Conservation (phyloP, 2,888 invertebrate genomes). For the Nebria brevicollis region DNA sequence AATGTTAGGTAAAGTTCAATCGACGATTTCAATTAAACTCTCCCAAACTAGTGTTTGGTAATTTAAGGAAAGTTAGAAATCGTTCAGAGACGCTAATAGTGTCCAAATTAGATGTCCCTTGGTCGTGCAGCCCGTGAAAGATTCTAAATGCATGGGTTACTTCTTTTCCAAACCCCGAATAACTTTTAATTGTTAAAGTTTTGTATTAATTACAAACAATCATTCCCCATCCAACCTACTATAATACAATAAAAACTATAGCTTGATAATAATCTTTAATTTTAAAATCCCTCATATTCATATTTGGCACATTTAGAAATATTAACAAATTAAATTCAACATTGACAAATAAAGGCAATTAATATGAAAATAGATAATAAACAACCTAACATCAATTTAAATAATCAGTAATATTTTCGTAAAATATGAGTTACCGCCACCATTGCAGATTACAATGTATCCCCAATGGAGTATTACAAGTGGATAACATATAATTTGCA, state of each 20-base stretch:
- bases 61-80: neutral
- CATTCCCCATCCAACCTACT: neutral
- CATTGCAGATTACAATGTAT: neutral
- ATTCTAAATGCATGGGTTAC: neutral
- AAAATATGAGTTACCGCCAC: neutral
- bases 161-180: neutral
- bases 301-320: too few relatives aligned
- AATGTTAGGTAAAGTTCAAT: neutral
- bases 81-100: neutral
- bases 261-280: too few relatives aligned
- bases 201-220: neutral
- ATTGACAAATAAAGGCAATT: neutral
- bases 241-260: neutral
- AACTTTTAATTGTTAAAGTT: neutral
- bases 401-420: neutral
- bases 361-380: neutral
- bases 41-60: neutral
- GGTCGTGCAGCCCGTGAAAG: neutral
- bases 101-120: neutral
- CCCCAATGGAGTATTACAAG: neutral
- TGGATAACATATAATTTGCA: neutral
- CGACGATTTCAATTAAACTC: slow-evolving; percentile 1
- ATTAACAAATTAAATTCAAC: neutral
- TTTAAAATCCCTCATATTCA: too few relatives aligned
- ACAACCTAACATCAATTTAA: neutral